Conservation (phyloP, 2,797 vertebrate genomes). For the Hirundo rustica region DNA sequence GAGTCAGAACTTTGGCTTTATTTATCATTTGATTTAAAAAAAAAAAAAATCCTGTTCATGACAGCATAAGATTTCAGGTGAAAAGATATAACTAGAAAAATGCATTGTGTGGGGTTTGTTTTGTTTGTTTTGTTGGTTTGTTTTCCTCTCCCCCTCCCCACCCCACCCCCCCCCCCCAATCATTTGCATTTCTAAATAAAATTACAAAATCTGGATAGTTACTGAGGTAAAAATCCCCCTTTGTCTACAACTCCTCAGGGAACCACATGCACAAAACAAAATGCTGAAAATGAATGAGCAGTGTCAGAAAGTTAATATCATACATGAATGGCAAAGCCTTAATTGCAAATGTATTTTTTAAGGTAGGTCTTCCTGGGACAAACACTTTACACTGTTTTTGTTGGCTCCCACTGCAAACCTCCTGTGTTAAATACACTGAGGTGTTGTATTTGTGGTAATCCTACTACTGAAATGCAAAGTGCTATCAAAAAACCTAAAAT, state of each 20-base stretch:
- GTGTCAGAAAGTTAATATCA: neutral
- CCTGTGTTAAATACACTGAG: neutral
- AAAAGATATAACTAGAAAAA: neutral
- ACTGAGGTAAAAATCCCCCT: neutral
- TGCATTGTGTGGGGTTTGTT: neutral
- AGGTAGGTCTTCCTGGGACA: neutral
- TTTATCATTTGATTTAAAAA: neutral
- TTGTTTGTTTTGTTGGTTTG: neutral
- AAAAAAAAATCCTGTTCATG: neutral
- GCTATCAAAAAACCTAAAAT: neutral
- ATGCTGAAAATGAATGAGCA: neutral
- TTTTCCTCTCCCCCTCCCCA: neutral
- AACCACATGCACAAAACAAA: neutral
- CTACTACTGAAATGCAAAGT: neutral
- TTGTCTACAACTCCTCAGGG: neutral
- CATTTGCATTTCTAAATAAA: neutral
- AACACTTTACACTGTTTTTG: neutral
- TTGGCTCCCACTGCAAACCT: neutral
- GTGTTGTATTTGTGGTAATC: neutral
- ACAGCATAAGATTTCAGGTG: neutral
- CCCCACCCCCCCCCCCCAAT: neutral
- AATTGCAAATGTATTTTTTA: neutral
- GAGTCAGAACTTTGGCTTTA: neutral
- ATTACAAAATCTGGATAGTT: neutral
- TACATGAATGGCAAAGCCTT: neutral